These are phyloP conservation scores for Eulemur mongoz DNA, from an alignment of 2,797 vertebrate genomes.

Conservation along the genomic window DNA sequence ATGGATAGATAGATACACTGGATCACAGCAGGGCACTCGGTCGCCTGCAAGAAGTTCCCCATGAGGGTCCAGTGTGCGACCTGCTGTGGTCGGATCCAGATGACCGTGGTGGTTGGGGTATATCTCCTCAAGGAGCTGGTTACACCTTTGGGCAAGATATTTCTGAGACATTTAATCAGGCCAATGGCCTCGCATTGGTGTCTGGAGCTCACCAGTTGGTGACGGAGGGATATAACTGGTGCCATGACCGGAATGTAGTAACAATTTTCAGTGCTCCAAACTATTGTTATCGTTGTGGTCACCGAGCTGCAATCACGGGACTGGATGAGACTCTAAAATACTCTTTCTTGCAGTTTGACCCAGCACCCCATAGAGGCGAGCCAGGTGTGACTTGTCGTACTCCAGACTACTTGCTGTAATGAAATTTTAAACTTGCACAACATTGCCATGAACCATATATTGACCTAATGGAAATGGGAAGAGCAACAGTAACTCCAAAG, in stretches of 20 bases:
- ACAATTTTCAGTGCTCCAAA: constrained; percentile 99
- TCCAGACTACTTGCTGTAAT: constrained; percentile 98
- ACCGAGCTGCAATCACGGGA: constrained; percentile 99
- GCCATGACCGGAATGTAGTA: constrained; percentile 97
- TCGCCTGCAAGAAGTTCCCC: constrained; percentile 97
- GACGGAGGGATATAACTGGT: constrained; percentile 99
- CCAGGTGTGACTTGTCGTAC: constrained; percentile 97
- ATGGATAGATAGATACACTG: constrained; percentile 98
- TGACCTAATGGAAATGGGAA: constrained; percentile 88
- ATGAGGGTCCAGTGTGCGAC: constrained; percentile 99
- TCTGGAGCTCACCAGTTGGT: constrained; percentile 98
- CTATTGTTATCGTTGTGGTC: constrained; percentile 98
- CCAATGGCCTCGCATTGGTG: constrained; percentile 97
- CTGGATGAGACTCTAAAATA: constrained; percentile 99
- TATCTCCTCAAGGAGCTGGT: constrained; percentile 96
- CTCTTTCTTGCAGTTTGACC: constrained; percentile 99
- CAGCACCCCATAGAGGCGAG: constrained; percentile 96
- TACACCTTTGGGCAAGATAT: constrained; percentile 99
- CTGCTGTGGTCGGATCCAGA: constrained; percentile 98
- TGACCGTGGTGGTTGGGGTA: constrained; percentile 97
- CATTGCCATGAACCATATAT: constrained; percentile 91
- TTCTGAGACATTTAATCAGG: constrained; percentile 99
- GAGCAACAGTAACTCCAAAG: constrained; percentile 90
- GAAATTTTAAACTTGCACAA: constrained; percentile 90
- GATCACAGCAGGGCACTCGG: constrained; percentile 98